Evolutionary conservation across 2,797 vertebrate genomes (phyloP).

Genomic region (Benthosema pterotum): DNA sequence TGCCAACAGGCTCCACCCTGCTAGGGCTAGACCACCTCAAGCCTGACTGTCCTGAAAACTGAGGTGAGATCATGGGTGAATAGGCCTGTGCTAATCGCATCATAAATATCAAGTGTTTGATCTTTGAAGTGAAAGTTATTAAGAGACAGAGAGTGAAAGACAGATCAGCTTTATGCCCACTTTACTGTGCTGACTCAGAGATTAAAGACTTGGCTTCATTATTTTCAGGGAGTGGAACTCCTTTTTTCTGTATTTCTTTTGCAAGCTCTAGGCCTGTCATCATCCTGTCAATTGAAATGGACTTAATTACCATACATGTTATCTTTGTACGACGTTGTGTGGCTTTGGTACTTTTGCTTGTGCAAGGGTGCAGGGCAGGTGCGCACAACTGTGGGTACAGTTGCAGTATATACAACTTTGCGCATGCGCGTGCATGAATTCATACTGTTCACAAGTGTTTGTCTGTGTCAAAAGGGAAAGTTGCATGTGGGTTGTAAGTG

Average conservation of each 20-base stretch:
- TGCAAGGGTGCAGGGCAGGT: too few relatives aligned
- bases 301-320: background rate
- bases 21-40: background rate
- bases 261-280: constrained; percentile 22
- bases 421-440: too few relatives aligned
- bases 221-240: constrained; percentile 15
- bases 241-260: constrained; percentile 20
- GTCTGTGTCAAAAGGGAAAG: constrained; percentile 33
- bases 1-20: constrained; percentile 2
- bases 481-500: constrained; percentile 28
- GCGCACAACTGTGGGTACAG: too few relatives aligned
- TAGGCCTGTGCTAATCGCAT: constrained; percentile 26
- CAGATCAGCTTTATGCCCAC: background rate
- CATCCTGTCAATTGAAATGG: constrained; percentile 26
- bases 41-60: constrained; percentile 5
- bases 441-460: background rate
- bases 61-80: constrained; percentile 1
- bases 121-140: constrained; percentile 7
- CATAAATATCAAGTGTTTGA: constrained; percentile 27
- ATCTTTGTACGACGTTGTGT: too few relatives aligned
- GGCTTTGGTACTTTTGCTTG: too few relatives aligned
- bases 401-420: too few relatives aligned
- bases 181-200: constrained; percentile 27
- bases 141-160: too few relatives aligned
- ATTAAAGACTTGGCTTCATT: background rate